These are phyloP conservation scores for Troglohyphantes excavatus DNA, from an alignment of 2,888 invertebrate genomes.

Conservation along the genomic window DNA sequence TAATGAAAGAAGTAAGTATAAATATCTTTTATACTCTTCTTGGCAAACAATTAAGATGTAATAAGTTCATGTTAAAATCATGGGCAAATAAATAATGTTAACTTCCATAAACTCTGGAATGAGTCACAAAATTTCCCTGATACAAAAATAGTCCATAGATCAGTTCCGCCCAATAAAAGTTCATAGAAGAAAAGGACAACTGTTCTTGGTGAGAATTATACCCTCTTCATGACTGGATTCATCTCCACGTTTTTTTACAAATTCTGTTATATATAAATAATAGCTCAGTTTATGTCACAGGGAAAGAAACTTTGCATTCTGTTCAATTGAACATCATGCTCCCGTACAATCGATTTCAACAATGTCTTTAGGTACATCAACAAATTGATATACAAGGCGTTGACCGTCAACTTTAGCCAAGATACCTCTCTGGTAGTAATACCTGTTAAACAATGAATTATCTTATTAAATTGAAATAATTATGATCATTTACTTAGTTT, in stretches of 20 bases:
- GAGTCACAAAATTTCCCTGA: slow-evolving; percentile 71
- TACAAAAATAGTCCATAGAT: slow-evolving; percentile 74
- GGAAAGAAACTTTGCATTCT: slow-evolving; percentile 44
- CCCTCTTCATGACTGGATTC: slow-evolving; percentile 28
- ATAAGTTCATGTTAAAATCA: slow-evolving; percentile 72
- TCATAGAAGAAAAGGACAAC: slow-evolving; percentile 31
- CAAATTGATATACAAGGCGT: slow-evolving; percentile 99
- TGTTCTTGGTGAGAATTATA: slow-evolving; percentile 21
- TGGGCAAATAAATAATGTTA: slow-evolving; percentile 76
- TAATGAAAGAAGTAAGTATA: slow-evolving; percentile 49
- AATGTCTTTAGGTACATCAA: slow-evolving; percentile 99
- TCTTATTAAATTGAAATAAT: background rate
- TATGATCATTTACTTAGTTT: no score
- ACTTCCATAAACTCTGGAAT: slow-evolving; percentile 55
- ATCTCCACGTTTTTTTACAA: slow-evolving; percentile 20
- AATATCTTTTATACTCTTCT: slow-evolving; percentile 55
- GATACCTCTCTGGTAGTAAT: slow-evolving; percentile 99
- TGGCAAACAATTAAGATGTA: slow-evolving; percentile 42
- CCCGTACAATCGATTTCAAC: slow-evolving; percentile 88
- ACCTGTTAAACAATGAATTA: slow-evolving; percentile 84
- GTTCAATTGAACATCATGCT: slow-evolving; percentile 64
- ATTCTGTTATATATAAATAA: slow-evolving; percentile 50
- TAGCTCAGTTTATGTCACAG: slow-evolving; percentile 42
- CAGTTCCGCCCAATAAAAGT: slow-evolving; percentile 47
- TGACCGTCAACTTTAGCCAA: slow-evolving; percentile 99